Evolutionary conservation across 2,113 vertebrate genomes (phyloP).

Genomic region (Aplodontia rufa): DNA sequence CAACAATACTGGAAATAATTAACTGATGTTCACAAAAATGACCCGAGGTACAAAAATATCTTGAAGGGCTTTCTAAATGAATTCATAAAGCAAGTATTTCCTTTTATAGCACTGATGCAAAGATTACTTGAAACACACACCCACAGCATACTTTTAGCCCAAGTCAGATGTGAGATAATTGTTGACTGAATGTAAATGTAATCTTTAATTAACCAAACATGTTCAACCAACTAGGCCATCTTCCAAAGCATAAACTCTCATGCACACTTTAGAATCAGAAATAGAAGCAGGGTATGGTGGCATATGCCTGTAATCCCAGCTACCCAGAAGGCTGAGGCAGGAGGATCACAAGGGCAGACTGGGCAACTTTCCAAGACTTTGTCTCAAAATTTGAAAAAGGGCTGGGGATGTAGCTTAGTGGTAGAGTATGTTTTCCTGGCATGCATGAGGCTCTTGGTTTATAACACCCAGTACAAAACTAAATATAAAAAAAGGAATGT

Average conservation of each 20-base stretch:
- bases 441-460: neutral
- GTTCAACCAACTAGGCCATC: neutral
- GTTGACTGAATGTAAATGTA: neutral
- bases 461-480: neutral
- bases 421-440: neutral
- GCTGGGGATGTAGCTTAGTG: neutral
- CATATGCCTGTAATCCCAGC: neutral
- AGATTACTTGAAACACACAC: neutral
- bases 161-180: neutral
- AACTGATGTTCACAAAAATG: slow-evolving; percentile 8
- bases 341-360: neutral
- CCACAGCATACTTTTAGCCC: neutral
- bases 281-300: neutral
- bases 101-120: neutral
- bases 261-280: neutral
- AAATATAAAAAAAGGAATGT: neutral
- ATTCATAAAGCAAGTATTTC: neutral
- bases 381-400: neutral
- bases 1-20: neutral
- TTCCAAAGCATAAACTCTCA: neutral
- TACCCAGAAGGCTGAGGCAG: neutral
- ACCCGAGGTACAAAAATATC: neutral
- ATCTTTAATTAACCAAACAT: neutral
- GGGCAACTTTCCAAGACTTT: neutral
- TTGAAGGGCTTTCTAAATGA: neutral